Evolutionary conservation across 2,888 invertebrate genomes (phyloP), one percentile per base, ranked within the genome.

Genomic region (Smittia aterrima): DNA sequence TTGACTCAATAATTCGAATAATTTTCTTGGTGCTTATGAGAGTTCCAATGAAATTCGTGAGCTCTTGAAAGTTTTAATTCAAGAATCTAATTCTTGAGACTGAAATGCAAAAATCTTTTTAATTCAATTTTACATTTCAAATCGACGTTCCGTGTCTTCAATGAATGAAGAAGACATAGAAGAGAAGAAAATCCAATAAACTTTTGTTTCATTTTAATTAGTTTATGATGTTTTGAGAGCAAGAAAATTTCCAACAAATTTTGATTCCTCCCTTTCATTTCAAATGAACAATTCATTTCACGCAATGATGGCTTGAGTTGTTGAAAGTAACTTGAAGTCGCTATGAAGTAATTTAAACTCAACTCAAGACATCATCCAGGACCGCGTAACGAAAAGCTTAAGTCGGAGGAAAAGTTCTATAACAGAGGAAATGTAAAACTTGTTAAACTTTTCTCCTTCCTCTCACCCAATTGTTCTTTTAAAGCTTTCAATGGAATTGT

Each of bases 221-320:
- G 67, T 67, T 67, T 67, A 67, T 67, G 67, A 67, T 67, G 67
- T 67, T 67, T 18, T 27, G 64, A 58, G 27, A 27, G 22, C 58
- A 22, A 58, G 3, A 18, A 18, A 13, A 7, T 18, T 22, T 22
- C 18, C 20, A 22, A 13, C 13, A 47, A 47, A 16, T 16, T 47
- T 11, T 16, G 47, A 38, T 38, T 47, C 7, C 4, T 4, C 6
- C 38, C 11, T 47, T 47, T 58, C 58, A 18, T 18, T 58, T 47
- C 11, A 64, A 25, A 64, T n/a, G 64, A 25, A 13, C 4, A 13
- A 25, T 1, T 64, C 64, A 27, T 58, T 58, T 58, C 16, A 58
- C 58, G 18, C 58, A 58, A 58, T 6, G 3, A 18, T 53, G 53
- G 9, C 58, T 24, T 24, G 24, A 24, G 24, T 3, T 22, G 24